phyloP scores from a whole-genome alignment of 2,113 vertebrate species.

The Spilogale gracilis region DNA sequence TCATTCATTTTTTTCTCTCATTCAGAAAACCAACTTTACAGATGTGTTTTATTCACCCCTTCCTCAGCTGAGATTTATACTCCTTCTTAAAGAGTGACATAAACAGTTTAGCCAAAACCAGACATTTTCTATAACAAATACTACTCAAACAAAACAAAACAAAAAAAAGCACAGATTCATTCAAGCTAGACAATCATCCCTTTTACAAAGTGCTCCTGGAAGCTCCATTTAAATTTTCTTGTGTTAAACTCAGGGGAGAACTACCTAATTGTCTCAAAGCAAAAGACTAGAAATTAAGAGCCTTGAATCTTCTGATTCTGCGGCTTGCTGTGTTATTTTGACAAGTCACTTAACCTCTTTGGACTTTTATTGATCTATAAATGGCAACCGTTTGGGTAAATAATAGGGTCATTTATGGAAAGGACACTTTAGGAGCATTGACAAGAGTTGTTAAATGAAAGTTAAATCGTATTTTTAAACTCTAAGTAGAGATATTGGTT shows the following conservation, averaged over 20 bases:
- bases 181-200: slow-evolving; percentile 37
- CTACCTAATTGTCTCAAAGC: slow-evolving; percentile 56
- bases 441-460: slow-evolving; percentile 51
- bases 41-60: background rate
- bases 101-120: slow-evolving; percentile 15
- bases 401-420: slow-evolving; percentile 60
- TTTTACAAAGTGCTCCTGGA: slow-evolving; percentile 57
- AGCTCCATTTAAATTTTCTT: background rate
- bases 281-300: slow-evolving; percentile 68
- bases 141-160: background rate
- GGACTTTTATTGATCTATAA: slow-evolving; percentile 75
- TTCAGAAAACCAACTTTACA: slow-evolving; percentile 51
- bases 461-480: slow-evolving; percentile 58
- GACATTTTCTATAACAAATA: slow-evolving; percentile 50
- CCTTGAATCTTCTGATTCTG: slow-evolving; percentile 29
- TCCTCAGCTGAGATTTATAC: slow-evolving; percentile 27
- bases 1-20: background rate
- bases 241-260: slow-evolving; percentile 32
- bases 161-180: background rate
- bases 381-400: slow-evolving; percentile 67
- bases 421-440: slow-evolving; percentile 43
- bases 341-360: slow-evolving; percentile 68
- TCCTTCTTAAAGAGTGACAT: slow-evolving; percentile 49
- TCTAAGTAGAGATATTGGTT: slow-evolving; percentile 16
- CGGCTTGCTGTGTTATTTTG: slow-evolving; percentile 48